Conservation (phyloP, 2,888 invertebrate species). For the Eupithecia vulgata region DNA sequence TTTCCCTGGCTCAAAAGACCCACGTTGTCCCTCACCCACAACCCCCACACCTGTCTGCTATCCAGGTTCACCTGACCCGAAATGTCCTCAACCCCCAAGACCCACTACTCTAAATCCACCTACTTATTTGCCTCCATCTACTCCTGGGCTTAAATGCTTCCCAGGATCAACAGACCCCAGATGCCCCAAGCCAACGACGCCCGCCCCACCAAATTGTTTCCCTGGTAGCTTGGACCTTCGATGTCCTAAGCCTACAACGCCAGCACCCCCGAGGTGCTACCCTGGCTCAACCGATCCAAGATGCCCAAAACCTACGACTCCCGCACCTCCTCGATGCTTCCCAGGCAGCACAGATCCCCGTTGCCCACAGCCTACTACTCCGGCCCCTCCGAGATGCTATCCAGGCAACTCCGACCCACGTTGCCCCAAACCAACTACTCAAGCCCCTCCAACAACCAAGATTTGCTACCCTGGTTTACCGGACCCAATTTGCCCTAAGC, state of each 20-base stretch:
- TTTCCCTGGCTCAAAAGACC: slow-evolving; percentile 64
- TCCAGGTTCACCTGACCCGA: slow-evolving; percentile 48
- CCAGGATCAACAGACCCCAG: slow-evolving; percentile 63
- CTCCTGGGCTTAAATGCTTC: slow-evolving; percentile 52
- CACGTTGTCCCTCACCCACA: slow-evolving; percentile 57
- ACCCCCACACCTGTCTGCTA: slow-evolving; percentile 52
- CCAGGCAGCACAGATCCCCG: slow-evolving; percentile 56
- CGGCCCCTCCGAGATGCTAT: slow-evolving; percentile 40
- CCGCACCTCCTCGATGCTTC: slow-evolving; percentile 24
- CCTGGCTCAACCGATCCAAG: slow-evolving; percentile 52
- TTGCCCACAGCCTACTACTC: slow-evolving; percentile 54
- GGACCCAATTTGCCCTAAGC: slow-evolving; percentile 57
- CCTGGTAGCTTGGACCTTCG: slow-evolving; percentile 50
- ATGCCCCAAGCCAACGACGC: slow-evolving; percentile 57
- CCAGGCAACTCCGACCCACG: slow-evolving; percentile 35
- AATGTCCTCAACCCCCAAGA: slow-evolving; percentile 56
- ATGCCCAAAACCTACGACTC: slow-evolving; percentile 52
- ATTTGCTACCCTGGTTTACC: slow-evolving; percentile 55
- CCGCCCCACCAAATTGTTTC: slow-evolving; percentile 35
- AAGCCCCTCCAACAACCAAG: slow-evolving; percentile 46
- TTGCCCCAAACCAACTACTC: slow-evolving; percentile 41
- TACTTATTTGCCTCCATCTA: slow-evolving; percentile 45
- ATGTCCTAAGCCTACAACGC: slow-evolving; percentile 45
- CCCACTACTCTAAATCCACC: slow-evolving; percentile 56
- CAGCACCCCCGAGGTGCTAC: slow-evolving; percentile 37